Evolutionary conservation across 1,140 invertebrate species (phyloP), one percentile per base, ranked within the genome.

Genomic region (Hyphantria cunea): DNA sequence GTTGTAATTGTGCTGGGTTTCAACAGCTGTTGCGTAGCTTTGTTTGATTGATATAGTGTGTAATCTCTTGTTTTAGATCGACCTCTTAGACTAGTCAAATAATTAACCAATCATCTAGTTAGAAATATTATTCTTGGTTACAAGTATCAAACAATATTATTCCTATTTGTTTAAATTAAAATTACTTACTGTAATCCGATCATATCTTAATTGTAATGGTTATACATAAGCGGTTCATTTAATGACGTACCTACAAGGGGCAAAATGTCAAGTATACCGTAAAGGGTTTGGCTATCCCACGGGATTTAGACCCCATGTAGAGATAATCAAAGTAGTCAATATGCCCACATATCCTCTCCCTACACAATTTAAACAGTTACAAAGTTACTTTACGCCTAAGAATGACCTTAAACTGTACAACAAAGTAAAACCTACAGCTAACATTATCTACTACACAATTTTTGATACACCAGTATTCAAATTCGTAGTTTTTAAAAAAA

Each of bases 21-120:
- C 82, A 84, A 84, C 78, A 89, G 75, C 52, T 59, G 74, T 86
- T 86, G 84, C 82, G 84, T 74, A 80, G 77, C 70, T 80, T 79
- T 81, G 77, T 85, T 85, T 81, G 80, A 86, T 89, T 86, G 83
- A 87, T 89, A 87, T 71, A 80, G 76, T 80, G 76, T 76, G 80
- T 89, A 86, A 87, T 89, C 81, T 86, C 82, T 82, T 78, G 72
- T 82, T 68, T 77, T 72, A 59, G 64, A 56, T 71, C 78, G 74
- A 86, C 79, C 80, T 81, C 68, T 80, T 60, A 66, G 66, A 75
- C 74, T 48, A 51, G 12, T n/a, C 50, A 60, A 50, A 37, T 51
- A 51, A 60, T 60, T 60, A 60, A 37, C 31, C 13, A 51, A 32
- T 39, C n/a, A 41, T 17, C 54, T n/a, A 12, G 14, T 49, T 48